Conservation (phyloP, 2,797 vertebrate species). For the Cyclopterus lumpus region DNA sequence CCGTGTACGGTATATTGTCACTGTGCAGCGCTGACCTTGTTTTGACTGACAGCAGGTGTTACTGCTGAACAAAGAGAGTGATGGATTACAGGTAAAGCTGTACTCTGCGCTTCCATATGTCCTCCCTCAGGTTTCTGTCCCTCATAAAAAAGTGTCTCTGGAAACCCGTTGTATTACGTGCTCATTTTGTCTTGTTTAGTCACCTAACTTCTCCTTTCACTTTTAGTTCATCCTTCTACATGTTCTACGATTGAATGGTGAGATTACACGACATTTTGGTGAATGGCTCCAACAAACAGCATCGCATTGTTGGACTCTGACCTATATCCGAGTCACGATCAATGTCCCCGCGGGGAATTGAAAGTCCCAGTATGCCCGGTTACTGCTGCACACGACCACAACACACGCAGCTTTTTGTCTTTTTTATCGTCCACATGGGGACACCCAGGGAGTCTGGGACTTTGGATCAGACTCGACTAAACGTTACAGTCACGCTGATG, state of each 20-base stretch:
- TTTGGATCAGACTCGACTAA: not conserved
- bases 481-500: not conserved
- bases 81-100: not conserved
- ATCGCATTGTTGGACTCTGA: constrained; percentile 12
- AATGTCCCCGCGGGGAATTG: not conserved
- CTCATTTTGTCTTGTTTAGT: not conserved
- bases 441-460: not conserved
- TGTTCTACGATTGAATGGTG: not conserved
- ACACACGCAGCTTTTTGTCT: not conserved
- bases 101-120: not conserved
- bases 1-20: not conserved
- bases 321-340: constrained; percentile 17
- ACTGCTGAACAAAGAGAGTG: not conserved
- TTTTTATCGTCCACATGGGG: not conserved
- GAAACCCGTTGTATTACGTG: not conserved
- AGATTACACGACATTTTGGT: not conserved
- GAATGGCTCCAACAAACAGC: constrained; percentile 1
- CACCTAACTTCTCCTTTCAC: not conserved
- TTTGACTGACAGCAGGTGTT: constrained; percentile 7
- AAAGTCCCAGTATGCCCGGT: not conserved
- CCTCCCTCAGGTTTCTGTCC: not conserved
- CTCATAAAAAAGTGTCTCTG: not conserved
- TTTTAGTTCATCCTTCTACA: not conserved
- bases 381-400: not conserved
- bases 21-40: not conserved